phyloP scores from a whole-genome alignment of 2,797 vertebrate genomes.

The Nothura maculosa region DNA sequence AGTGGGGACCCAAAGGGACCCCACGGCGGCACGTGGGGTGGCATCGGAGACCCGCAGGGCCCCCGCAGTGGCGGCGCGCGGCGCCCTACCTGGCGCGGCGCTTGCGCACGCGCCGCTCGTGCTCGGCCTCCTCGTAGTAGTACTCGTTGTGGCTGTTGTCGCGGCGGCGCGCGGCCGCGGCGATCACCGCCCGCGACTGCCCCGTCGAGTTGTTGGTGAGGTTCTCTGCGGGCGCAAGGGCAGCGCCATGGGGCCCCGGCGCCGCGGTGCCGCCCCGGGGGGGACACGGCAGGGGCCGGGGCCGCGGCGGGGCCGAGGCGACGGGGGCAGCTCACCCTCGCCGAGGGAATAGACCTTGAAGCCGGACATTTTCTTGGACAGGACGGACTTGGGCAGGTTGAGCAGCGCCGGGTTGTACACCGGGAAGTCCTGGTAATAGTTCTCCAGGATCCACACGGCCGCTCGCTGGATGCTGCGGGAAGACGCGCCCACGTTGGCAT shows the following conservation, averaged over 20 bases:
- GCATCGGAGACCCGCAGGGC: no score
- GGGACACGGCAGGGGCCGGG: no score
- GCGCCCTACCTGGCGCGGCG: conserved; percentile 88
- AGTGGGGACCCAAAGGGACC: no score
- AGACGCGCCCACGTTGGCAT: not conserved
- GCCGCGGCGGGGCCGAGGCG: no score
- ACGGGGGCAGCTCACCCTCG: conserved; percentile 86
- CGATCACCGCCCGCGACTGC: conserved; percentile 91
- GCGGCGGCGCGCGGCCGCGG: conserved; percentile 87
- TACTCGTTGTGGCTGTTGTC: conserved; percentile 95
- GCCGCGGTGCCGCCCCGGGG: no score
- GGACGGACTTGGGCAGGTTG: conserved; percentile 95
- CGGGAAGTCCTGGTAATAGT: conserved; percentile 95
- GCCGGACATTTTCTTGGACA: conserved; percentile 94
- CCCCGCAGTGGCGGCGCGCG: no score
- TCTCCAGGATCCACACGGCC: conserved; percentile 93
- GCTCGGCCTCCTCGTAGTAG: conserved; percentile 95
- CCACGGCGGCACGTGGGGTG: no score
- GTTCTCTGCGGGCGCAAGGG: conserved; percentile 82
- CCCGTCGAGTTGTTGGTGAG: conserved; percentile 90
- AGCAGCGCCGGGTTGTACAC: conserved; percentile 94
- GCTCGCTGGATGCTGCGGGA: conserved; percentile 91
- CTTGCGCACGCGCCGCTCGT: conserved; percentile 92
- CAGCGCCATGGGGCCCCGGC: no score
- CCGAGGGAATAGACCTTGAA: conserved; percentile 96